Base-by-base conservation (phyloP, 2,888 invertebrate species). In the Sinohyriopsis cumingii region DNA sequence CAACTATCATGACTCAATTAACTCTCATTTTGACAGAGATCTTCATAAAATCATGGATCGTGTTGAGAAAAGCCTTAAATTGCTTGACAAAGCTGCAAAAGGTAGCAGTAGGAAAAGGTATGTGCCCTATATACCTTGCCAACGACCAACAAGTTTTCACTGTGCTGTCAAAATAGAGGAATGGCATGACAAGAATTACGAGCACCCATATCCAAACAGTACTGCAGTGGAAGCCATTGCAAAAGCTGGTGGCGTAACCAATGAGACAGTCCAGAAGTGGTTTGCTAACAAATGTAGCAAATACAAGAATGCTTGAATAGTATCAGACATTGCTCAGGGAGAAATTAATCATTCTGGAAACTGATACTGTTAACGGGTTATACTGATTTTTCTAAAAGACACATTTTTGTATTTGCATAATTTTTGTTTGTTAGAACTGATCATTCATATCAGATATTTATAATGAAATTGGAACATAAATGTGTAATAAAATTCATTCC, bases 211-310 rank as follows among this genome's bases (percentile, higher is more conserved):
- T 63, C 85, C 86, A 2, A 66, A 75, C 22, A 72, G 71, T 9
- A 73, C 75, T 1, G 78, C 77, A 7, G 75, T 80, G 1, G 71
- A 78, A 24, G 75, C 75, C 25, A 72, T 86, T 5, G 80, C 85
- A 1, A 57, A 57, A 19, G 79, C 72, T 20, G 84, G 85, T 15
- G 72, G 77, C 56, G 79, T 86, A 63, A 79, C 76, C 19, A 65
- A 71, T 18, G 77, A 77, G 53, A 85, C 85, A 70, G 84, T 86
- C 20, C 82, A 83, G 75, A 86, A 86, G 67, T 86, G 86, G 85
- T 84, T 86, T 72, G 83, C 85, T 24, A 86, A 86, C 77, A 85
- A 84, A 68, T 74, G 86, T 28, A 84, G 81, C 66, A 72, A 84
- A 15, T 76, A 73, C 55, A 80, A 74, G 65, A 85, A 85, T 72